These are phyloP conservation scores for Grallaria varia DNA, from an alignment of 2,113 vertebrate species.

Conservation along the genomic window DNA sequence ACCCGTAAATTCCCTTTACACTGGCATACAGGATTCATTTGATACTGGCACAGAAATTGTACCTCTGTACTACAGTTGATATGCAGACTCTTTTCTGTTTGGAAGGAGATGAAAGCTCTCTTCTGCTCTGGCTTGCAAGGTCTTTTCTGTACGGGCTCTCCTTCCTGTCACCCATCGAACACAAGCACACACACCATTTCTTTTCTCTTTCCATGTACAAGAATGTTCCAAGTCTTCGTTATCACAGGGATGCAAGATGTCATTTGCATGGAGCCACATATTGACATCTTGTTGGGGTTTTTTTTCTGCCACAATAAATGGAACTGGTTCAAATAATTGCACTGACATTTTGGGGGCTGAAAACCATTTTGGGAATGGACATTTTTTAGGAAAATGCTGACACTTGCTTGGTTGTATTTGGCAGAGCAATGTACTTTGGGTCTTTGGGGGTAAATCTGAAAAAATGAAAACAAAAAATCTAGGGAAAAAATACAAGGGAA, in stretches of 20 bases:
- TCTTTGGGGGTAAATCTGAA: background rate
- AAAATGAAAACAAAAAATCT: background rate
- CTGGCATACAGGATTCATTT: background rate
- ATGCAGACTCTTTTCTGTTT: slow-evolving; percentile 38
- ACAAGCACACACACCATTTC: background rate
- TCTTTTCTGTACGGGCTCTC: background rate
- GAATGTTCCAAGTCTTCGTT: slow-evolving; percentile 39
- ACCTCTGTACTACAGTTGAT: slow-evolving; percentile 56
- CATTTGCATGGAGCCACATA: background rate
- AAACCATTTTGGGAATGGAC: background rate
- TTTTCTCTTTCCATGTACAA: background rate
- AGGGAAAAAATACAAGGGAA: background rate
- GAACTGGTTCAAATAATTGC: background rate
- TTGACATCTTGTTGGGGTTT: background rate
- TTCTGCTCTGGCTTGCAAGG: background rate
- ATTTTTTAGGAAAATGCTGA: background rate
- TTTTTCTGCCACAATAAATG: background rate
- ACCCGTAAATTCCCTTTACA: slow-evolving; percentile 33
- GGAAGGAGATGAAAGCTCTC: slow-evolving; percentile 55
- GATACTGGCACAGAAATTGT: slow-evolving; percentile 29
- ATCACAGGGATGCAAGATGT: slow-evolving; percentile 52
- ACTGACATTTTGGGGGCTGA: background rate
- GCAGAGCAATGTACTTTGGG: background rate
- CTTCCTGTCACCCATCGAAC: background rate
- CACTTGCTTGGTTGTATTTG: background rate